Conservation (phyloP, 2,113 vertebrate species). For the Lathamus discolor region DNA sequence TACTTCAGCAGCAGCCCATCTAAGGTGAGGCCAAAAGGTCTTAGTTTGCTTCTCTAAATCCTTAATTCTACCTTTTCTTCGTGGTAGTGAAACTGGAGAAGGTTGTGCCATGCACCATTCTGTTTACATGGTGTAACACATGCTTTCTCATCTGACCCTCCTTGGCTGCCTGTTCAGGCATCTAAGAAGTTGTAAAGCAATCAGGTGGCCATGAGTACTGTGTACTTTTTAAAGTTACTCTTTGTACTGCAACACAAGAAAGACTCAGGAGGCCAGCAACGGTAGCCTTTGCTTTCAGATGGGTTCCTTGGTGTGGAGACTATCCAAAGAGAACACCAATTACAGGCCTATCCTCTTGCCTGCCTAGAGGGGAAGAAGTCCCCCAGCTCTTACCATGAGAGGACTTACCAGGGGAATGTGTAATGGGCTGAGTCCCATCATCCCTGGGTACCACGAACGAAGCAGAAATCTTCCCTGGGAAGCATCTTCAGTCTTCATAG, state of each 20-base stretch:
- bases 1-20: conserved; percentile 92
- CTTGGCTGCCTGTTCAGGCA: not conserved
- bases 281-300: not conserved
- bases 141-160: not conserved
- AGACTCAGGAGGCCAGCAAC: accelerated
- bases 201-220: not conserved
- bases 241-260: not conserved
- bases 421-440: not conserved
- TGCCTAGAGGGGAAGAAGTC: accelerated
- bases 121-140: not conserved
- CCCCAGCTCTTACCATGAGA: too few relatives aligned
- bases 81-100: not conserved
- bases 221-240: not conserved
- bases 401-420: accelerated
- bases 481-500: not conserved
- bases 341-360: not conserved
- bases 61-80: not conserved
- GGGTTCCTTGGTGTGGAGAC: not conserved
- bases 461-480: not conserved
- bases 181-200: not conserved
- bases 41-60: not conserved
- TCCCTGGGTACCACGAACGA: accelerated
- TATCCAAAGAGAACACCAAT: accelerated
- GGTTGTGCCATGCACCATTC: accelerated
- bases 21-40: conserved; percentile 75